Conservation (phyloP, 2,113 vertebrate species). For the Andinoacara biseriatus region DNA sequence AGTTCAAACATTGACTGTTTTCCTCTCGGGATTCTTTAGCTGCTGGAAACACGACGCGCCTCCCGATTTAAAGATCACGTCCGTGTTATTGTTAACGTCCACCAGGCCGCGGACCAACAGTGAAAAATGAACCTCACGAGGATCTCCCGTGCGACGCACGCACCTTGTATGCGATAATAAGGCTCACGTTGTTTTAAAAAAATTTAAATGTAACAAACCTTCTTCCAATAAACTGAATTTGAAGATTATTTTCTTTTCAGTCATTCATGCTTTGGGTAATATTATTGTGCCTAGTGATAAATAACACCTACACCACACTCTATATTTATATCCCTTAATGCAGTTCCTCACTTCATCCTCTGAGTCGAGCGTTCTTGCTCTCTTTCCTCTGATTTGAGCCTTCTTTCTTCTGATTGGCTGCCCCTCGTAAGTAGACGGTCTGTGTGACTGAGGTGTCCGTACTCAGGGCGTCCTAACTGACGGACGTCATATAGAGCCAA, state of each 20-base stretch:
- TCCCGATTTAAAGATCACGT: neutral
- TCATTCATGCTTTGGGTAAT: rapidly evolving
- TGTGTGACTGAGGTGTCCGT: neutral
- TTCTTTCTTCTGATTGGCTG: neutral
- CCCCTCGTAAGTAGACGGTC: neutral
- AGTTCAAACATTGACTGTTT: neutral
- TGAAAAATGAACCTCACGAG: no score
- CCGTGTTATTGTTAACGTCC: neutral
- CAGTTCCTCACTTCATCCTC: neutral
- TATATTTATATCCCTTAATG: neutral
- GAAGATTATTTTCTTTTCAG: neutral
- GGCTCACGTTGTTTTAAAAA: no score
- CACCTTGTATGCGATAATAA: no score
- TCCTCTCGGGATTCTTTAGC: neutral
- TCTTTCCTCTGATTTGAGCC: neutral
- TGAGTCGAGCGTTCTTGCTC: neutral
- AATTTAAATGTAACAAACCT: no score
- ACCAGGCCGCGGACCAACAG: no score
- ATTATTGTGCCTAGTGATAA: neutral
- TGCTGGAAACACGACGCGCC: neutral
- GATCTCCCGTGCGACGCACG: no score
- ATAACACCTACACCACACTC: no score
- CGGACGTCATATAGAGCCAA: no score
- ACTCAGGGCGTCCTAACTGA: neutral
- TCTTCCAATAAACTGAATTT: rapidly evolving